A percentile compares a stretch with the other conserved stretches of the same genome.
Conservation (phyloP, 2,113 vertebrate genomes). For the Nycticryphes semicollaris region DNA sequence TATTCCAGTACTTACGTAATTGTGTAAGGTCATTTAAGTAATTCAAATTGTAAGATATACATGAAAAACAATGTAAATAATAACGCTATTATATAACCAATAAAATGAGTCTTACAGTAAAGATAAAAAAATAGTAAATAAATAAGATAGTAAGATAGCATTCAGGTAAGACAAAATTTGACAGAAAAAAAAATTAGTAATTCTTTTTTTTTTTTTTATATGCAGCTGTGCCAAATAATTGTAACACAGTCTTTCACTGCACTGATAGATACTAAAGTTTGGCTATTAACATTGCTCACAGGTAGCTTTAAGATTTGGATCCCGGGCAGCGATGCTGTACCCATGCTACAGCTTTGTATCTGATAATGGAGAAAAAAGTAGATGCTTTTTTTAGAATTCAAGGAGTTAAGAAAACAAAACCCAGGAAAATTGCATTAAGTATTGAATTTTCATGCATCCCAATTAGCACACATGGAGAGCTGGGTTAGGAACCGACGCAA, state of each 20-base stretch:
- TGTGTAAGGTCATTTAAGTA: not conserved
- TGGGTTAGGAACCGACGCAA: not conserved
- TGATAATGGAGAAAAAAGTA: not conserved
- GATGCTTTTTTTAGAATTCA: not conserved
- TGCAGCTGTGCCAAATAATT: not conserved
- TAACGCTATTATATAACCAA: not conserved
- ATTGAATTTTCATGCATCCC: not conserved
- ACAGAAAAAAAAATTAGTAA: not conserved
- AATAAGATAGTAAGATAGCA: not conserved
- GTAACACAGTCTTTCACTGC: not conserved
- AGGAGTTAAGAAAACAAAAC: not conserved
- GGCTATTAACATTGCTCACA: not conserved
- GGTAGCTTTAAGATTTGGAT: not conserved
- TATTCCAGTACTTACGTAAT: not conserved
- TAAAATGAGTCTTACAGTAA: not conserved
- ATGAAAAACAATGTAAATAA: not conserved
- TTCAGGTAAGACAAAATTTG: not conserved
- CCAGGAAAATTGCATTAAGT: not conserved
- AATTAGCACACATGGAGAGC: not conserved
- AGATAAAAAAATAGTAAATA: not conserved
- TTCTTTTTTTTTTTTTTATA: not conserved
- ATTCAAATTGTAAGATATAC: not conserved
- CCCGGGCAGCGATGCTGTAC: fast-evolving
- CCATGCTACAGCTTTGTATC: not conserved
- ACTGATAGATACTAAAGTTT: not conserved